Conservation (phyloP, 2,797 vertebrate species). For the Lerista edwardsae region DNA sequence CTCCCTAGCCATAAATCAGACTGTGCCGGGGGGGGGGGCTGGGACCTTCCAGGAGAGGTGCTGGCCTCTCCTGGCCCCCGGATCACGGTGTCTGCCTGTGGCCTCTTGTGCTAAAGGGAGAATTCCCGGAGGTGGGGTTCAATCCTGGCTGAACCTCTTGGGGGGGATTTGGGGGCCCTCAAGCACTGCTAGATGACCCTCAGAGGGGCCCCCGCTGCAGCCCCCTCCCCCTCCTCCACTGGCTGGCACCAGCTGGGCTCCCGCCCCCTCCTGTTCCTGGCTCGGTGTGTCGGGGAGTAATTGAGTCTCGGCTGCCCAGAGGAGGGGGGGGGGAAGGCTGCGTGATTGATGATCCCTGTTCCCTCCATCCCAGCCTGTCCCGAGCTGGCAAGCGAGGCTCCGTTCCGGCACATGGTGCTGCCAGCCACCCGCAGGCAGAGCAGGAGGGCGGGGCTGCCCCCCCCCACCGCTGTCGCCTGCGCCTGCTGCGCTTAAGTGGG, state of each 20-base stretch:
- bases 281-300: too few relatives aligned
- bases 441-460: not conserved
- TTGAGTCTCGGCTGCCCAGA: not conserved
- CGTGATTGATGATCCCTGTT: not conserved
- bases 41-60: too few relatives aligned
- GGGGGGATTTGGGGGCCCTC: too few relatives aligned
- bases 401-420: not conserved
- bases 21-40: too few relatives aligned
- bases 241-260: not conserved
- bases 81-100: too few relatives aligned
- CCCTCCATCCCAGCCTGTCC: not conserved
- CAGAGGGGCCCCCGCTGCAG: not conserved
- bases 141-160: not conserved
- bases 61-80: not conserved
- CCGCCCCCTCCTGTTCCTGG: too few relatives aligned
- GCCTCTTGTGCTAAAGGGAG: not conserved
- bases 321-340: not conserved
- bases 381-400: not conserved
- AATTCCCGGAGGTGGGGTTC: not conserved
- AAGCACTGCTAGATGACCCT: accelerated
- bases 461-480: too few relatives aligned
- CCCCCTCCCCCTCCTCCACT: accelerated
- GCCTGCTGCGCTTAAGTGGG: not conserved
- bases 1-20: too few relatives aligned
- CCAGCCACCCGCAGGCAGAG: not conserved